Evolutionary conservation across 2,113 vertebrate species (phyloP).

Genomic region (Istiophorus platypterus): DNA sequence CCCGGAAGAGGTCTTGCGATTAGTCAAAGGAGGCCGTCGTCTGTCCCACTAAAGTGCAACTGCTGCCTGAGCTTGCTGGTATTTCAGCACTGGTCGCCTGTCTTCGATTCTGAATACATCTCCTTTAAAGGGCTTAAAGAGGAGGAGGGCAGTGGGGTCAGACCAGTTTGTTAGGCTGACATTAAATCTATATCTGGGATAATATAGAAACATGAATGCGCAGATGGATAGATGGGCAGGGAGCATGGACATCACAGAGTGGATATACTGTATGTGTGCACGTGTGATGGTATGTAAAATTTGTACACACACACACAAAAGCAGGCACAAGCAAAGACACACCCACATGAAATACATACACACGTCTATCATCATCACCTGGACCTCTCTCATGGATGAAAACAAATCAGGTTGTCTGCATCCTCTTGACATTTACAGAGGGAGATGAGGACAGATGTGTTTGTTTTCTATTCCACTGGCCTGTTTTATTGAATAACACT

Average conservation of each 20-base stretch:
- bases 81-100: slow-evolving; percentile 77
- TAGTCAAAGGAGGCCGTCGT: slow-evolving; percentile 94
- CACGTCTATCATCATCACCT: slow-evolving; percentile 33
- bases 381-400: slow-evolving; percentile 50
- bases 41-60: slow-evolving; percentile 89
- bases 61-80: slow-evolving; percentile 68
- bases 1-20: slow-evolving; percentile 89
- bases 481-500: slow-evolving; percentile 55
- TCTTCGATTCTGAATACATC: slow-evolving; percentile 85
- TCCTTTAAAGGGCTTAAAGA: slow-evolving; percentile 80
- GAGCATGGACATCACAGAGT: background rate
- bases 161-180: slow-evolving; percentile 81
- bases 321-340: background rate
- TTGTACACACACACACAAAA: background rate
- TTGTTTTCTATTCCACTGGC: slow-evolving; percentile 18
- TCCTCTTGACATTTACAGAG: slow-evolving; percentile 70
- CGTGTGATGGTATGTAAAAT: background rate
- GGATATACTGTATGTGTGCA: background rate
- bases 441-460: slow-evolving; percentile 63
- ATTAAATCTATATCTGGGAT: slow-evolving; percentile 85
- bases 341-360: slow-evolving; percentile 3
- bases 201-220: slow-evolving; percentile 62
- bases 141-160: slow-evolving; percentile 59
- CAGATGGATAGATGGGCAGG: slow-evolving; percentile 26
- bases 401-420: slow-evolving; percentile 64